phyloP scores from a whole-genome alignment of 2,113 vertebrate genomes.

The Columba livia region DNA sequence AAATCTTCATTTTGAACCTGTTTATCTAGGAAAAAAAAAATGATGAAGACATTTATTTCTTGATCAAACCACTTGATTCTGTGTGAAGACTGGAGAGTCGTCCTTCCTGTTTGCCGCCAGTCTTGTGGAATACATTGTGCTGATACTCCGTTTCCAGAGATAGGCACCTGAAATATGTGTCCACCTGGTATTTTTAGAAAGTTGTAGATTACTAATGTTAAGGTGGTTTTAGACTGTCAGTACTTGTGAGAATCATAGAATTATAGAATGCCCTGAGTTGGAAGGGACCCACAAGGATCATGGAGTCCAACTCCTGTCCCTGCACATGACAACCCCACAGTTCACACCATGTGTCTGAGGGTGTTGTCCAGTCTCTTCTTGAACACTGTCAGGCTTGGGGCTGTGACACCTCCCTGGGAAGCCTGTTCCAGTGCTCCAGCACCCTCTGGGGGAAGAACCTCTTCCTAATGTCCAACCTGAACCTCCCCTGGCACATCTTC shows the following conservation, averaged over 20 bases:
- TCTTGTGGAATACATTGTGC: neutral
- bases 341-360: too few relatives aligned
- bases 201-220: neutral
- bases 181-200: neutral
- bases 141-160: neutral
- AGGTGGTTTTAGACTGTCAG: neutral
- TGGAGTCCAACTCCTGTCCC: too few relatives aligned
- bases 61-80: neutral
- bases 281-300: too few relatives aligned
- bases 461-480: too few relatives aligned
- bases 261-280: neutral
- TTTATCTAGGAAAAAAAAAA: neutral
- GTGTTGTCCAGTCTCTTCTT: too few relatives aligned
- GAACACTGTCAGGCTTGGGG: too few relatives aligned
- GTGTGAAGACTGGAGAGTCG: neutral
- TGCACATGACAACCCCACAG: too few relatives aligned
- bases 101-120: neutral
- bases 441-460: too few relatives aligned
- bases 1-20: neutral
- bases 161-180: rapidly evolving
- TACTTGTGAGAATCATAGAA: too few relatives aligned
- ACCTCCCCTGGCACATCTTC: too few relatives aligned
- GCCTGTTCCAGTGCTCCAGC: too few relatives aligned
- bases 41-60: neutral
- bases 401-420: too few relatives aligned